phyloP scores from a whole-genome alignment of 2,888 invertebrate genomes.

The Deroplatys truncata region DNA sequence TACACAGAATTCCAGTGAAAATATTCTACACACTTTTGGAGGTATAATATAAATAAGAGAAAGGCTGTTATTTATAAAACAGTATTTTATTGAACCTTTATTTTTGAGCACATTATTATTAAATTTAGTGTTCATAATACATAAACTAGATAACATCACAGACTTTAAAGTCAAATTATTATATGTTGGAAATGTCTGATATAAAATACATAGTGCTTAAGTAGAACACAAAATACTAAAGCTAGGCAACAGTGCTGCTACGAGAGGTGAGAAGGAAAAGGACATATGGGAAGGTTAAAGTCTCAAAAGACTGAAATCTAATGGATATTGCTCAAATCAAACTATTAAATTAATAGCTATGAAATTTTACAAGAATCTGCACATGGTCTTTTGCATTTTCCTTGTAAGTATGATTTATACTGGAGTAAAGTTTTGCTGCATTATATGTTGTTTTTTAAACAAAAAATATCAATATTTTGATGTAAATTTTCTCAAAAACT shows the following conservation, averaged over 20 bases:
- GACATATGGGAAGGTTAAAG: not conserved
- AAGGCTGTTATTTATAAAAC: not conserved
- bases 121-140: not conserved
- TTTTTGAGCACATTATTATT: not conserved
- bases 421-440: too few species aligned
- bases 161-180: not conserved
- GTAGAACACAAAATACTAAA: not conserved
- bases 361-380: not conserved
- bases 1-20: too few species aligned
- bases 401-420: too few species aligned
- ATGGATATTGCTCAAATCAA: too few species aligned
- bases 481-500: too few species aligned
- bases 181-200: not conserved
- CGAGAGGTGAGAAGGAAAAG: too few species aligned
- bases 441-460: too few species aligned
- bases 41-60: not conserved
- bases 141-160: not conserved
- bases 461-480: too few species aligned
- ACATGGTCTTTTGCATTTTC: not conserved
- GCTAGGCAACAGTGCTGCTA: not conserved
- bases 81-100: not conserved
- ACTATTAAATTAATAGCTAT: not conserved
- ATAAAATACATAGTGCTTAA: not conserved
- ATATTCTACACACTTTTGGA: too few species aligned
- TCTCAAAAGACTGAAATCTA: not conserved